Evolutionary conservation across 2,888 invertebrate species (phyloP).

Genomic region (Ditylenchus weischeri): DNA sequence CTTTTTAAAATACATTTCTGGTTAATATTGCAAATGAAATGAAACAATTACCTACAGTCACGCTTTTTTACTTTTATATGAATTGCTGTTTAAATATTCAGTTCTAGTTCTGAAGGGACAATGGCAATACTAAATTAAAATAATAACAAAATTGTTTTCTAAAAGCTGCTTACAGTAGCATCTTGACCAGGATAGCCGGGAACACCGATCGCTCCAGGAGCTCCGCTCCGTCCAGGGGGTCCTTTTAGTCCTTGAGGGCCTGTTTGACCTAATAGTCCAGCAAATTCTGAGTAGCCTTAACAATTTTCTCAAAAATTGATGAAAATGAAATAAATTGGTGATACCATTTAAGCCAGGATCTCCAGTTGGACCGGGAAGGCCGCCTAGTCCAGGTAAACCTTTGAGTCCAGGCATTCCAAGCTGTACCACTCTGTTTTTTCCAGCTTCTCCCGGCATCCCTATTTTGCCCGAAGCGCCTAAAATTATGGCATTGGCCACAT

Average conservation of each 20-base stretch:
- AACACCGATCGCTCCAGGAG: neutral
- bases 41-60: too few relatives aligned
- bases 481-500: neutral
- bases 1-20: too few relatives aligned
- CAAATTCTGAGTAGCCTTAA: neutral
- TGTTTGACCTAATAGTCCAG: neutral
- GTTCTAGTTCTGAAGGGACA: neutral
- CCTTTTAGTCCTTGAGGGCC: neutral
- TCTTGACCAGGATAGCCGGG: neutral
- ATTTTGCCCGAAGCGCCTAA: neutral
- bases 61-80: too few relatives aligned
- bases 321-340: neutral
- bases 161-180: neutral
- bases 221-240: neutral
- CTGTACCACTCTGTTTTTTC: slow-evolving; percentile 6
- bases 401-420: neutral
- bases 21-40: too few relatives aligned
- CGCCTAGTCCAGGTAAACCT: neutral
- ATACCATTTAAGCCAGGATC: neutral
- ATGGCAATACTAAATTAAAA: neutral
- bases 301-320: neutral
- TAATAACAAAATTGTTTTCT: too few relatives aligned
- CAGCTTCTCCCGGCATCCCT: neutral
- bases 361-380: neutral
- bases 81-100: too few relatives aligned